These are phyloP conservation scores for Asobara japonica DNA, from an alignment of 1,140 invertebrate genomes.

Conservation along the genomic window DNA sequence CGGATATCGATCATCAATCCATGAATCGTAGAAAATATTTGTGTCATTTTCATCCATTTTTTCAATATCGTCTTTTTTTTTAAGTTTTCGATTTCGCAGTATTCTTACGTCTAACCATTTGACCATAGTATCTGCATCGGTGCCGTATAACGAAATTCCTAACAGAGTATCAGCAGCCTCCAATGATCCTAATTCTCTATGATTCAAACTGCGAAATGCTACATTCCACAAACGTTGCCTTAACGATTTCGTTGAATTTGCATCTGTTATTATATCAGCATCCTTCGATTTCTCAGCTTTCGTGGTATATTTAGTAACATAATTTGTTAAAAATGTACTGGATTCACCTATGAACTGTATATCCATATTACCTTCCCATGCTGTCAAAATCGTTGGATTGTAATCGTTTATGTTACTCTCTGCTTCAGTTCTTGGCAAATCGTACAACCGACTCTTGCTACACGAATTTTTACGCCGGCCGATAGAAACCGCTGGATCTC, in stretches of 20 bases:
- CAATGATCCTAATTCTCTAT: conserved; percentile 39
- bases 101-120: conserved; percentile 44
- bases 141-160: conserved; percentile 39
- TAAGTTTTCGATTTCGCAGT: conserved; percentile 35
- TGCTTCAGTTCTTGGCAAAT: conserved; percentile 42
- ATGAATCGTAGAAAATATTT: conserved; percentile 36
- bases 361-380: too few relatives aligned
- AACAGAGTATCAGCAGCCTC: conserved; percentile 44
- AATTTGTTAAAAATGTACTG: conserved; percentile 31
- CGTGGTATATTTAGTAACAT: conserved; percentile 42
- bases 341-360: too few relatives aligned
- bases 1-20: conserved; percentile 20
- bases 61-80: conserved; percentile 34
- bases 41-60: conserved; percentile 27
- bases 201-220: conserved; percentile 33
- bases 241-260: conserved; percentile 39
- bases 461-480: conserved; percentile 41
- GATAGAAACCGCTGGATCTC: conserved; percentile 40
- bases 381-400: conserved; percentile 28
- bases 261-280: conserved; percentile 34
- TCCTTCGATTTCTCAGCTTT: conserved; percentile 38
- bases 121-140: conserved; percentile 43
- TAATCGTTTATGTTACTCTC: conserved; percentile 41
- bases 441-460: conserved; percentile 46
- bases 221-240: conserved; percentile 35